Conservation (phyloP, 2,797 vertebrate species). For the Takifugu ocellatus region DNA sequence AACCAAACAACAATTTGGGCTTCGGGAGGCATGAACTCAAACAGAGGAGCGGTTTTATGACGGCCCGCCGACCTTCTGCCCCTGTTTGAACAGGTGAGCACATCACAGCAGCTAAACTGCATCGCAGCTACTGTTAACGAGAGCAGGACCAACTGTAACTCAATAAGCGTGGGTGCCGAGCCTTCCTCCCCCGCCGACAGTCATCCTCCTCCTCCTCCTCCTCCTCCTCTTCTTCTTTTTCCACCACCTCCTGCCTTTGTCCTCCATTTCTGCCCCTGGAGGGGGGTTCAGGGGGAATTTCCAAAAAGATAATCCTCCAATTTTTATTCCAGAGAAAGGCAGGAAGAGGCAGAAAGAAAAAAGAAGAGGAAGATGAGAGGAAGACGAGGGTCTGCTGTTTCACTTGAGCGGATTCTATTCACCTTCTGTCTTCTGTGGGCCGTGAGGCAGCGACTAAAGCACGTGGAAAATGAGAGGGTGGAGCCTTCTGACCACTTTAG, state of each 20-base stretch:
- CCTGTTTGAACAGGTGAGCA: conserved; percentile 51
- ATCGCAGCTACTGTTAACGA: conserved; percentile 14
- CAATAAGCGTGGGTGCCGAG: conserved; percentile 36
- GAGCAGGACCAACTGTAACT: conserved; percentile 51
- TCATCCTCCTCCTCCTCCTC: conserved; percentile 38
- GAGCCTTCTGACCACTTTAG: background rate
- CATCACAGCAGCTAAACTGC: conserved; percentile 25
- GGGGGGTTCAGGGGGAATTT: conserved; percentile 65
- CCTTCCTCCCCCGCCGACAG: conserved; percentile 14
- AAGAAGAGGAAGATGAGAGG: conserved; percentile 16
- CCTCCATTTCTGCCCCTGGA: conserved; percentile 36
- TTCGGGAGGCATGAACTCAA: too few species aligned
- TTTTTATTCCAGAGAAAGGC: conserved; percentile 49
- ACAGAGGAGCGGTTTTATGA: too few species aligned
- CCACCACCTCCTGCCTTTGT: conserved; percentile 38
- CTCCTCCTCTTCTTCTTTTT: conserved; percentile 12
- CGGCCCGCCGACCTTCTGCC: background rate
- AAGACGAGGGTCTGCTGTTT: conserved; percentile 22
- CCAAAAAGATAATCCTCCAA: conserved; percentile 65
- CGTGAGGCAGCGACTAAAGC: conserved; percentile 25
- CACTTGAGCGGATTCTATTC: conserved; percentile 40
- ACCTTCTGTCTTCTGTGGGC: conserved; percentile 14
- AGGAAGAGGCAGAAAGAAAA: conserved; percentile 15
- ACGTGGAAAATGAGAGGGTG: conserved; percentile 9
- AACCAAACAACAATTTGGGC: conserved; percentile 13